Percentiles rank a stretch among this genome's conserved stretches.
These are phyloP conservation scores for Anser cygnoides DNA, from an alignment of 2,113 vertebrate species.

Conservation along the genomic window DNA sequence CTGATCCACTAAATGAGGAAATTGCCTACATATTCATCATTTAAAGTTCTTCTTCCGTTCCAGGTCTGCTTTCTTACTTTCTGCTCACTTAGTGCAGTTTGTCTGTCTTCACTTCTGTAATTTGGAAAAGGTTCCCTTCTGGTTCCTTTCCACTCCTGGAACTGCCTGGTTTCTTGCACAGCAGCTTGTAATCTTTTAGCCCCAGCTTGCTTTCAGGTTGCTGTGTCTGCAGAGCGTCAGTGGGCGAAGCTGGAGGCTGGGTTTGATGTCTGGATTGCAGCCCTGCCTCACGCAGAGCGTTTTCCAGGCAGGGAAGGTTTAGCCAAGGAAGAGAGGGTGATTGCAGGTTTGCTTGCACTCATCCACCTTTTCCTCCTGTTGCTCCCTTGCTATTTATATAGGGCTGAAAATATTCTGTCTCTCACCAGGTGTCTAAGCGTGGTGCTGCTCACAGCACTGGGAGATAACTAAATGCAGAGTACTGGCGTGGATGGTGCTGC, in stretches of 20 bases:
- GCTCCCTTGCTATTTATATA: accelerated
- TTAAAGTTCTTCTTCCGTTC: not conserved
- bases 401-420: not conserved
- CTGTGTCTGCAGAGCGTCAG: not conserved
- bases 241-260: not conserved
- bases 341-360: not conserved
- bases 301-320: not conserved
- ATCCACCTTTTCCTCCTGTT: not conserved
- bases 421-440: not conserved
- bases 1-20: not conserved
- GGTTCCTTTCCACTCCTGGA: not conserved
- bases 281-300: not conserved
- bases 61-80: not conserved
- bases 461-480: not conserved
- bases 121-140: not conserved
- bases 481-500: not conserved
- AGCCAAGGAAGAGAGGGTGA: not conserved
- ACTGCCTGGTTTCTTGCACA: accelerated
- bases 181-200: not conserved
- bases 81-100: not conserved
- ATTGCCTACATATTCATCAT: not conserved
- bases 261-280: not conserved
- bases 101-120: not conserved
- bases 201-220: not conserved
- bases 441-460: not conserved